Evolutionary conservation across 1,140 invertebrate species (phyloP).

Genomic region (Cyphomyrmex costatus): DNA sequence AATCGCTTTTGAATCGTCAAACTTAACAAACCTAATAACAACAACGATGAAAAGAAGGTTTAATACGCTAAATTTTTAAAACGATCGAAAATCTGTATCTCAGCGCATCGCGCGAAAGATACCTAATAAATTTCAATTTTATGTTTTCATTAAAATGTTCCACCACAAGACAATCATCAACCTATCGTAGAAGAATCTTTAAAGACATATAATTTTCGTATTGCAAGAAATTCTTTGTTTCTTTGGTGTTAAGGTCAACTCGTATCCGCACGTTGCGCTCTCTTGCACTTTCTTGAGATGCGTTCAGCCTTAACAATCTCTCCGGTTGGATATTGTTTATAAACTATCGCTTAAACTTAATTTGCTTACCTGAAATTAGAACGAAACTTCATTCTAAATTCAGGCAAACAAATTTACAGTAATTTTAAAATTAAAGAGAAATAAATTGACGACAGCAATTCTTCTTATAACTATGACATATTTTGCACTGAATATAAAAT

Average conservation of each 20-base stretch:
- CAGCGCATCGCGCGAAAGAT: conserved; percentile 19
- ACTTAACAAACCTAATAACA: conserved; percentile 56
- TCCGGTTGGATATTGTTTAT: too few species aligned
- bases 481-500: not conserved
- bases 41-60: not conserved
- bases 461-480: not conserved
- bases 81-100: not conserved
- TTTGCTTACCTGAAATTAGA: too few species aligned
- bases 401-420: not conserved
- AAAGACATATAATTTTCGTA: conserved; percentile 48
- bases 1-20: conserved; percentile 20
- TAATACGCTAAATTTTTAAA: conserved; percentile 36
- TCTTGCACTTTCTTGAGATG: conserved; percentile 61
- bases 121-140: conserved; percentile 24
- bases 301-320: conserved; percentile 55
- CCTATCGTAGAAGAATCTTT: conserved; percentile 28
- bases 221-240: conserved; percentile 64
- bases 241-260: conserved; percentile 68
- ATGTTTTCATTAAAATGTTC: not conserved
- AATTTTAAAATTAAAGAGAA: not conserved
- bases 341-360: not conserved
- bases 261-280: conserved; percentile 35
- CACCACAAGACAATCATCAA: conserved; percentile 24
- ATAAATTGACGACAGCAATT: not conserved
- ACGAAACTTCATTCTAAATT: conserved; percentile 1